phyloP scores from a whole-genome alignment of 2,113 vertebrate species.

The Lepisosteus oculatus region DNA sequence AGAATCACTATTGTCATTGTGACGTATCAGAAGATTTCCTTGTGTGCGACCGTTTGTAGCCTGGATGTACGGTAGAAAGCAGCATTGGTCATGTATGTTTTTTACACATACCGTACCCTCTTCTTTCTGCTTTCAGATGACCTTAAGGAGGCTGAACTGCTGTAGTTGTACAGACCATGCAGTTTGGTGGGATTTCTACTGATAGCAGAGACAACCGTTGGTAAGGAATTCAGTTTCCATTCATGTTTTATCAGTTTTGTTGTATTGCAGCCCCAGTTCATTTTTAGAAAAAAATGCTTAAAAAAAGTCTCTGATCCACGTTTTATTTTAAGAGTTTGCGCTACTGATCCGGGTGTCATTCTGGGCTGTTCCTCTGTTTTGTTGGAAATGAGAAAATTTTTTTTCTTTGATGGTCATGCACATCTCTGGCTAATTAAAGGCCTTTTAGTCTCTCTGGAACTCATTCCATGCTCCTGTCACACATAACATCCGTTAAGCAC shows the following conservation, averaged over 20 bases:
- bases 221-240: constrained; percentile 36
- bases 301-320: too few species aligned
- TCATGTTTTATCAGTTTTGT: neutral
- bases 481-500: constrained; percentile 27
- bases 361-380: too few species aligned
- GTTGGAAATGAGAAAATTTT: too few species aligned
- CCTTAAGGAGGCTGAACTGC: constrained; percentile 22
- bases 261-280: too few species aligned
- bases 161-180: constrained; percentile 17
- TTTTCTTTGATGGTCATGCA: constrained; percentile 20
- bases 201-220: constrained; percentile 37
- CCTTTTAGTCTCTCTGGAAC: constrained; percentile 35
- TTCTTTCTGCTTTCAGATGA: constrained; percentile 58
- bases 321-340: too few species aligned
- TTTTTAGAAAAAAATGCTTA: too few species aligned
- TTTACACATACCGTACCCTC: constrained; percentile 28
- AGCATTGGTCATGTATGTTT: too few species aligned
- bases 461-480: constrained; percentile 36
- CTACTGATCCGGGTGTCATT: too few species aligned
- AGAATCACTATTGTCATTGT: too few species aligned
- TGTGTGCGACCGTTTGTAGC: too few species aligned
- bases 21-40: too few species aligned
- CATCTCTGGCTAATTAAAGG: constrained; percentile 26
- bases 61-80: too few species aligned
- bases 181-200: constrained; percentile 23